Base-by-base conservation (phyloP, 2,113 vertebrate genomes). In the Anthoscopus minutus region DNA sequence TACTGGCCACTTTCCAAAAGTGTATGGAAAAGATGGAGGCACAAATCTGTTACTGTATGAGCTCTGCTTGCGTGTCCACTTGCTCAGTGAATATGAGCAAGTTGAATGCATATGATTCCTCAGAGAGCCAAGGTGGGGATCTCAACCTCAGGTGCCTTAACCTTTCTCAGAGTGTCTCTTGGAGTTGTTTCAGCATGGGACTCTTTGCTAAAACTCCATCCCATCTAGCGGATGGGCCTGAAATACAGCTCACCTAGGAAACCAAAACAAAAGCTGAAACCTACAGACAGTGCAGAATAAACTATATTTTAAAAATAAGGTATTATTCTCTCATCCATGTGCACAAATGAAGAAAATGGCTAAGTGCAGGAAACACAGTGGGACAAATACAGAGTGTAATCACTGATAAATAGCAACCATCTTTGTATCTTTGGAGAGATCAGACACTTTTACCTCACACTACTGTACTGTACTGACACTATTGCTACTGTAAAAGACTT, bases 81-180 rank as follows among this genome's bases (percentile, higher is more conserved):
- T 66, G 27, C 28, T 82, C 56, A 56, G 21, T 38, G 37, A 72
- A n/a, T n/a, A n/a, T n/a, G n/a, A n/a, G n/a, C n/a, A n/a, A n/a
- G n/a, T n/a, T n/a, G n/a, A n/a, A n/a, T n/a, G 13, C 1, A 0
- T 9, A 35, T 37, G 40, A 45, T 37, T 20, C 8, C 30, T 18
- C 2, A 3, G 45, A 48, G 11, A 92, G 11, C 44, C 33, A 33
- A 35, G 25, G 21, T 25, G 70, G 8, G 2, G 11, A 61, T 15
- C 25, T 27, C 23, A 70, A 3, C 3, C 33, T 78, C 16, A 19
- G 10, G 10, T 66, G 38, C 22, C 37, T 13, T 35, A 27, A 18
- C 27, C 15, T 73, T 37, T 69, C 53, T 65, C 67, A 37, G 35
- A 48, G 16, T 23, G 14, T 65, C 82, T 69, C 8, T 24, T 86